Base-by-base conservation (phyloP, 2,888 invertebrate species). In the Cotesia congregata region DNA sequence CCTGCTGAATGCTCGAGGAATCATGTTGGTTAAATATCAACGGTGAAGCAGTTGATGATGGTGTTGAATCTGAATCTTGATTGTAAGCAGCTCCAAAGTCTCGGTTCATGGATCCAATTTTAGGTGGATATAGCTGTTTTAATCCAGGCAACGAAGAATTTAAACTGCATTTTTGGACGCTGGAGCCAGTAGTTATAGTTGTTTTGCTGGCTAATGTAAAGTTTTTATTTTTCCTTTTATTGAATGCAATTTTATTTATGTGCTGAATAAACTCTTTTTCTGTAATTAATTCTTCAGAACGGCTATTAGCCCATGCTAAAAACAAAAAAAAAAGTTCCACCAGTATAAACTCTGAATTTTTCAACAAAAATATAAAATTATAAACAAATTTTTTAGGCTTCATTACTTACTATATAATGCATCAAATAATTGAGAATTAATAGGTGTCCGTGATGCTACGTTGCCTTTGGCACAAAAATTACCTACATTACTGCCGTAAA, bases 391-490 rank as follows among this genome's bases (percentile, higher is more conserved):
- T 41, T 41, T 41, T 41, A 41, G 41, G 41, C 41, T 41, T 5
- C 6, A 41, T 20, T 6, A 67, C 67, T 20, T 67, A 67, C 67
- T 12, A 38, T 20, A 67, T 38, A 67, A 38, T 38, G 20, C 67
- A 20, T 67, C 6, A 30, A 67, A 67, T 67, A 67, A 2, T 20
- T 20, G 15, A 20, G 20, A 3, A 20, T 67, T 30, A 67, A 67
- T 67, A 6, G 12, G 12, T 67, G 67, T 20, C 15, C 67, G 67
- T 41, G 41, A 41, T 41, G 30, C 6, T 20, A 20, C 39, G 15
- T 67, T 67, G 30, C 38, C 39, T 38, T n/a, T 39, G 12, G 67
- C 67, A n/a, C 20, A 67, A 67, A 67, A 67, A n/a, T 67, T 17
- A 15, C 4, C n/a, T n/a, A 67, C 5, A 20, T 15, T n/a, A 67